These are phyloP conservation scores for Drosophila fuyamai DNA, from an alignment of 1,140 invertebrate genomes.

Conservation along the genomic window DNA sequence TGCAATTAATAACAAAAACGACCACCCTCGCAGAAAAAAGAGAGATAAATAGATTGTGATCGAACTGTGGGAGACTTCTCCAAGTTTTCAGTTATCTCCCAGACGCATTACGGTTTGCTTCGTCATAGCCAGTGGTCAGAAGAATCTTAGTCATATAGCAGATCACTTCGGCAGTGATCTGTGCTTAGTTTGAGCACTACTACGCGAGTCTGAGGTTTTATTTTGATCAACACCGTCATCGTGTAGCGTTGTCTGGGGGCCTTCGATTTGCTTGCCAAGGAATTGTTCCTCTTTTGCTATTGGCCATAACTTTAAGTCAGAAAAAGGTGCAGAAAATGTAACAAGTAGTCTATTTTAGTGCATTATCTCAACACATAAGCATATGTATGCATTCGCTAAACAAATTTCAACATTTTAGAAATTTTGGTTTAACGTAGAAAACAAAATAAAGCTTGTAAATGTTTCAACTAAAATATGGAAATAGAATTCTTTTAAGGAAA, in stretches of 20 bases:
- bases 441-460: too few species aligned
- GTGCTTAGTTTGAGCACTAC: too few species aligned
- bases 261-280: slow-evolving; percentile 50
- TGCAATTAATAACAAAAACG: slow-evolving; percentile 24
- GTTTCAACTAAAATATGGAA: too few species aligned
- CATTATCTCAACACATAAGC: not conserved
- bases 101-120: slow-evolving; percentile 7
- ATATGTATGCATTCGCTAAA: not conserved
- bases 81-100: slow-evolving; percentile 15
- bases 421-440: too few species aligned
- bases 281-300: slow-evolving; percentile 13
- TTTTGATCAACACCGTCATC: slow-evolving; percentile 67
- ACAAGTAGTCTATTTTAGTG: not conserved
- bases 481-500: too few species aligned
- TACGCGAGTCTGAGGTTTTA: slow-evolving; percentile 39
- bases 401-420: not conserved
- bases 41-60: not conserved
- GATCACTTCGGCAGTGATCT: not conserved
- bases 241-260: slow-evolving; percentile 28
- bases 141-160: slow-evolving; percentile 3
- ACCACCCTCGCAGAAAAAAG: slow-evolving; percentile 10
- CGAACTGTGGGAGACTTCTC: not conserved
- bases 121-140: slow-evolving; percentile 21
- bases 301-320: slow-evolving; percentile 19
- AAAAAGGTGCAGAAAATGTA: not conserved